Evolutionary conservation across 1,140 invertebrate genomes (phyloP), one percentile per base, ranked within the genome.

Genomic region (Calephelis virginiensis): DNA sequence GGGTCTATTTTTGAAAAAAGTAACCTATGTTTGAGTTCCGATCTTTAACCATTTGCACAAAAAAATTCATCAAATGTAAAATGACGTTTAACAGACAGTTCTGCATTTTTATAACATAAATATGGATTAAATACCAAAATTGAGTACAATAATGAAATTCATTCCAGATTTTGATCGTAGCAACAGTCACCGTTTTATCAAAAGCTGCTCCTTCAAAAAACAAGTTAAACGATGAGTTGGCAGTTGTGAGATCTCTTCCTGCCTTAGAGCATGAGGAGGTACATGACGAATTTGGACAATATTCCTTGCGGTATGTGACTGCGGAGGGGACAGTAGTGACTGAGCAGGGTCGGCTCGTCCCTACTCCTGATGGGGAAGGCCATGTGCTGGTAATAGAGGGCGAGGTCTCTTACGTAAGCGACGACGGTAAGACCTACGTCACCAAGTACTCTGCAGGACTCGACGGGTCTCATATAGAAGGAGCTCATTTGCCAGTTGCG

Each of bases 221-320:
- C 8, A 59, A 59, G 4, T 59, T 38, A 38, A 59, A 12, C 12
- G 53, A 59, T 59, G 9, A 63, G 10, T 61, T 63, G 17, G 68
- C 71, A 45, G 68, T 37, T 10, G 37, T 66, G 8, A 62, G 71
- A 17, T 65, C 72, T 56, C 68, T 83, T 10, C 78, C 81, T 0
- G 81, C 80, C 0, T 37, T 83, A 6, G 65, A 77, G 8, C 79
- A 82, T 43, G 83, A 85, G 17, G 86, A 89, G 61, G 74, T 82
- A 11, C 83, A 83, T 62, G 87, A 91, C 60, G 83, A 89, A 13
- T 74, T 66, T 46, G 89, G 89, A 5, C 85, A 90, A 69, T 92
- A 83, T 67, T 79, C 88, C 3, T 69, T 91, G 17, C 80, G 82
- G 8, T 92, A 91, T 72, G 69, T 85, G 49, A 86, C 86, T 6